Evolutionary conservation across 2,113 vertebrate species (phyloP).

Genomic region (Pelmatolapia mariae): DNA sequence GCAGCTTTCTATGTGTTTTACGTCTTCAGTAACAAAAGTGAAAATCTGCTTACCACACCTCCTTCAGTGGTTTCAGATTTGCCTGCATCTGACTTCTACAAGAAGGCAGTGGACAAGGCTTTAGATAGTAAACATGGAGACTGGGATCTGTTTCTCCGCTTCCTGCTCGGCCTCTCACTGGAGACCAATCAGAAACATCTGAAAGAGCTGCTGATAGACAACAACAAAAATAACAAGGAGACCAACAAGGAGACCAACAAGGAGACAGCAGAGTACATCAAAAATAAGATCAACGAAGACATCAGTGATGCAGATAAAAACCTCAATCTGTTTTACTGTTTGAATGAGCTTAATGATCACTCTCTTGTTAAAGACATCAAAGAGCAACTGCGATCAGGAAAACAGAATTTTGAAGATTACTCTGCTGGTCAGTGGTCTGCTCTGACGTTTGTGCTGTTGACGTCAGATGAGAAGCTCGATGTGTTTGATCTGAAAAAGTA

Average conservation of each 20-base stretch:
- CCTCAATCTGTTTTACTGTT: conserved; percentile 29
- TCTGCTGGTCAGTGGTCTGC: conserved; percentile 25
- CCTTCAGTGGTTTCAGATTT: fast-evolving
- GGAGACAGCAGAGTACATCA: conserved; percentile 22
- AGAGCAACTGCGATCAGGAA: not conserved
- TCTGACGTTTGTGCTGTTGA: conserved; percentile 35
- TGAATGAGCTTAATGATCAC: conserved; percentile 26
- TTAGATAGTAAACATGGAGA: not conserved
- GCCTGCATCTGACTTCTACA: not conserved
- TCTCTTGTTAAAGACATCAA: conserved; percentile 14
- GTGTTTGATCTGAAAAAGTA: conserved; percentile 46
- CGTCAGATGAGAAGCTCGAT: not conserved
- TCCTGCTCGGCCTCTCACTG: conserved; percentile 33
- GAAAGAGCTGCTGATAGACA: not conserved
- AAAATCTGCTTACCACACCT: not conserved
- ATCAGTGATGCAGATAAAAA: not conserved
- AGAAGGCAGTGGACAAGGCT: conserved; percentile 1
- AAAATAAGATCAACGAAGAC: not conserved
- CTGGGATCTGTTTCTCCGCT: conserved; percentile 49
- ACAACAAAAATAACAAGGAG: not conserved
- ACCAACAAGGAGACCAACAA: too few relatives aligned
- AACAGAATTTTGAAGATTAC: not conserved
- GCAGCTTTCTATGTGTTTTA: conserved; percentile 23
- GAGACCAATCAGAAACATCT: conserved; percentile 2
- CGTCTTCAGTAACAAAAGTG: not conserved